Evolutionary conservation across 1,140 invertebrate species (phyloP).

Genomic region (Dreissena polymorpha): DNA sequence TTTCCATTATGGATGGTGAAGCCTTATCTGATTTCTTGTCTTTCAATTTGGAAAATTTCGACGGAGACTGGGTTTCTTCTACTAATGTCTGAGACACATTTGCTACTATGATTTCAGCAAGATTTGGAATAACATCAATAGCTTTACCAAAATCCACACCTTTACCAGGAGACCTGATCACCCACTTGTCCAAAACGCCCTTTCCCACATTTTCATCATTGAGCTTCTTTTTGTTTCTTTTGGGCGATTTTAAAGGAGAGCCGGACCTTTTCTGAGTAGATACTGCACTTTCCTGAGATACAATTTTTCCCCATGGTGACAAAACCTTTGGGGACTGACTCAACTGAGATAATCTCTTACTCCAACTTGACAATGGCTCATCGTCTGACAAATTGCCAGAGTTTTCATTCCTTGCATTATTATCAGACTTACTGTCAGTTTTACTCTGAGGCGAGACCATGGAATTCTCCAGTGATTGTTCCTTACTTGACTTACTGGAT

Average conservation of each 20-base stretch:
- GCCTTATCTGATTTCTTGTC: not conserved
- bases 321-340: constrained; percentile 43
- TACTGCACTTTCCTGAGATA: not conserved
- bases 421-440: no score
- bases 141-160: constrained; percentile 1
- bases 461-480: no score
- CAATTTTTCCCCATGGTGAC: constrained; percentile 6
- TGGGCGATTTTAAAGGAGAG: constrained; percentile 54
- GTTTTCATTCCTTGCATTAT: no score
- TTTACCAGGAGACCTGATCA: constrained; percentile 58
- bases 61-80: constrained; percentile 71
- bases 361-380: constrained; percentile 56
- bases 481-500: constrained; percentile 3
- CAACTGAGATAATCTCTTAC: constrained; percentile 54
- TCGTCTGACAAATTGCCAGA: no score
- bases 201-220: constrained; percentile 33
- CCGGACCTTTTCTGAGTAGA: constrained; percentile 8
- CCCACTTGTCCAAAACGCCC: constrained; percentile 61
- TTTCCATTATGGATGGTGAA: constrained; percentile 58
- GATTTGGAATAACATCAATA: not conserved
- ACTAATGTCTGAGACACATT: constrained; percentile 58
- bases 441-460: no score
- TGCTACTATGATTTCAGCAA: constrained; percentile 5
- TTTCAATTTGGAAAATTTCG: constrained; percentile 29
- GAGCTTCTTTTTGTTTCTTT: constrained; percentile 31